Percentiles rank a stretch among this genome's conserved stretches.
These are phyloP conservation scores for Rhizomys pruinosus DNA, from an alignment of 2,113 vertebrate species.

Conservation along the genomic window DNA sequence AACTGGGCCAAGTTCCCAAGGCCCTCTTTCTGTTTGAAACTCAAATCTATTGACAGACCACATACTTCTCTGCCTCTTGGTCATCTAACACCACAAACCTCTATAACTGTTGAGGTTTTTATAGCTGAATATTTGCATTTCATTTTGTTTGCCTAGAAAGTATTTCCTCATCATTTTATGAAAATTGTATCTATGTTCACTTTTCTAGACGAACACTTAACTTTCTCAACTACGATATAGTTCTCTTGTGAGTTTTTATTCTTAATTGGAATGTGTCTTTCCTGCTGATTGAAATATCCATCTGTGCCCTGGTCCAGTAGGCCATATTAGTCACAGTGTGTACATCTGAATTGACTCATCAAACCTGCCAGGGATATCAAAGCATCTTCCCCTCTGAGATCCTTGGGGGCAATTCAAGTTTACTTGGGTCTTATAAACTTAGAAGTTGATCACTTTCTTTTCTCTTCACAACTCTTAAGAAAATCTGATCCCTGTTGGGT, in stretches of 20 bases:
- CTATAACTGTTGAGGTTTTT: not conserved
- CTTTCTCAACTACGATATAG: constrained; percentile 32
- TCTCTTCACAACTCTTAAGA: not conserved
- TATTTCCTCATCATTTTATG: constrained; percentile 6
- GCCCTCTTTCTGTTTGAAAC: not conserved
- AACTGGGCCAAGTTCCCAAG: not conserved
- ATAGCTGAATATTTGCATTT: not conserved
- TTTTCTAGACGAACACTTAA: constrained; percentile 50
- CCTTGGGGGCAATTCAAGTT: not conserved
- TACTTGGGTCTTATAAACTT: not conserved
- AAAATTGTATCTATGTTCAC: not conserved
- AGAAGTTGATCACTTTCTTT: not conserved
- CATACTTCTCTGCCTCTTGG: not conserved
- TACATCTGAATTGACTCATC: constrained; percentile 50
- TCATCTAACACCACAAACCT: too few relatives aligned
- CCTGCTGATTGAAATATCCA: constrained; percentile 47
- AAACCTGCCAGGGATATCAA: constrained; percentile 30
- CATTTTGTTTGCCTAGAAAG: not conserved
- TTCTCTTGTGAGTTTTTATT: constrained; percentile 58
- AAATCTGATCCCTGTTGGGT: not conserved
- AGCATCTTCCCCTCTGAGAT: constrained; percentile 11
- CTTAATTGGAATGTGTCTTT: constrained; percentile 39
- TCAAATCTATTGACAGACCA: not conserved
- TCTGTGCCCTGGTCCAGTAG: constrained; percentile 43
- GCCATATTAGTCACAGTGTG: constrained; percentile 52